phyloP scores from a whole-genome alignment of 1,140 invertebrate genomes.

The Sarcophaga bullata region DNA sequence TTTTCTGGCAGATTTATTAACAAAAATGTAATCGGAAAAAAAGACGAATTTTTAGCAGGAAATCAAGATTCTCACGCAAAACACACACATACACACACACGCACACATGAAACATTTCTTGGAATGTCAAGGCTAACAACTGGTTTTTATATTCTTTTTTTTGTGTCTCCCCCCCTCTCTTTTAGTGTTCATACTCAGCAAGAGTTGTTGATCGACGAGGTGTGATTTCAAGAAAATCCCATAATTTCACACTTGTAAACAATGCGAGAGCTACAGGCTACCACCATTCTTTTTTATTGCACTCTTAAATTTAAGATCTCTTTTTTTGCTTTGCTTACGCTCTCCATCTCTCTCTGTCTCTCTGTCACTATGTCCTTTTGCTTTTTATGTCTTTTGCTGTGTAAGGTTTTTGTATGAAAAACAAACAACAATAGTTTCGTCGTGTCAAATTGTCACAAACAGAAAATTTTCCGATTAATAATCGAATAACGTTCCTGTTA shows the following conservation, averaged over 20 bases:
- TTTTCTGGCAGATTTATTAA: not conserved
- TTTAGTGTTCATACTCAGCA: not conserved
- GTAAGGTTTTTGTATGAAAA: no score
- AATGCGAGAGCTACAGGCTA: conserved; percentile 32
- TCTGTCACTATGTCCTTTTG: not conserved
- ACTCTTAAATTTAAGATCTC: not conserved
- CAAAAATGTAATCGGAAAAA: not conserved
- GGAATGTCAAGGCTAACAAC: not conserved
- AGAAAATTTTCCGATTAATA: conserved; percentile 35
- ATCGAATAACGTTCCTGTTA: conserved; percentile 30
- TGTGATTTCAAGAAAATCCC: conserved; percentile 37
- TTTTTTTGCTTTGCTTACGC: not conserved
- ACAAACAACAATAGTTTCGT: not conserved
- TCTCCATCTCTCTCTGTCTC: not conserved
- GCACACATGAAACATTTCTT: not conserved
- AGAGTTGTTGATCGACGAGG: conserved; percentile 27
- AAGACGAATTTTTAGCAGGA: not conserved
- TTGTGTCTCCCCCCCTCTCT: not conserved
- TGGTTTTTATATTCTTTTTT: not conserved
- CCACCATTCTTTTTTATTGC: not conserved
- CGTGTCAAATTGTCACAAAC: conserved; percentile 24
- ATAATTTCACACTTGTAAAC: conserved; percentile 46
- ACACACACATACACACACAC: not conserved
- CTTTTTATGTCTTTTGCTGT: no score
- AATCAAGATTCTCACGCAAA: conserved; percentile 28